Base-by-base conservation (phyloP, 1,140 invertebrate species). In the Lordiphosa collinella region DNA sequence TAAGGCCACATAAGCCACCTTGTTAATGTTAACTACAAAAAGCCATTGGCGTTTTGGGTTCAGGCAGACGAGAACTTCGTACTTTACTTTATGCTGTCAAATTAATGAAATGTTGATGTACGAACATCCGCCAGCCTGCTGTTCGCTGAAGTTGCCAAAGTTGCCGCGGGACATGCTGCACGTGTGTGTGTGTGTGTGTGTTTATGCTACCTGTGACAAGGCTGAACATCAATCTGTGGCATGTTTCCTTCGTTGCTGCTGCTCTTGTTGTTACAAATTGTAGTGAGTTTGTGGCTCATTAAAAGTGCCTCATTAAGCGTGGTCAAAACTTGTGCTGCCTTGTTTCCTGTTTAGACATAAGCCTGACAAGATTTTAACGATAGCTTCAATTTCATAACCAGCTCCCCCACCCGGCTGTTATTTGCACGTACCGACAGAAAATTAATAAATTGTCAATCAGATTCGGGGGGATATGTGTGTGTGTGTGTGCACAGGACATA, bases 21-120 rank as follows among this genome's bases (percentile, higher is more conserved):
- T 79, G 73, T 79, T 79, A 73, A 41, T 50, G 63, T 56, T 59
- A 67, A 66, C 70, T 71, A 82, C 49, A 49, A 61, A 59, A 55
- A 38, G 54, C 76, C 41, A 38, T 11, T 29, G 60, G 71, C 61
- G 18, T 46, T 82, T 40, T 54, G 40, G 38, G 70, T 70, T 53
- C 60, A 70, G 59, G 47, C 72, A 55, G 62, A 16, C 46, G 31
- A 48, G 29, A 48, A 14, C 13, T 13, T 35, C 18, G 11, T 44
- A 29, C 18, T 53, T 52, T 52, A 52, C 54, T 52, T 52, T 11
- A 32, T 48, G 49, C 50, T 70, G 75, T 53, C 76, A 64, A 63
- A 60, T 80, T 80, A 75, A 82, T 76, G 61, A 82, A 80, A 75
- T 80, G 63, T 58, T 31, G 63, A 66, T 58, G 66, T 63, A 56